Conservation (phyloP, 2,797 vertebrate species). For the Anas georgica region DNA sequence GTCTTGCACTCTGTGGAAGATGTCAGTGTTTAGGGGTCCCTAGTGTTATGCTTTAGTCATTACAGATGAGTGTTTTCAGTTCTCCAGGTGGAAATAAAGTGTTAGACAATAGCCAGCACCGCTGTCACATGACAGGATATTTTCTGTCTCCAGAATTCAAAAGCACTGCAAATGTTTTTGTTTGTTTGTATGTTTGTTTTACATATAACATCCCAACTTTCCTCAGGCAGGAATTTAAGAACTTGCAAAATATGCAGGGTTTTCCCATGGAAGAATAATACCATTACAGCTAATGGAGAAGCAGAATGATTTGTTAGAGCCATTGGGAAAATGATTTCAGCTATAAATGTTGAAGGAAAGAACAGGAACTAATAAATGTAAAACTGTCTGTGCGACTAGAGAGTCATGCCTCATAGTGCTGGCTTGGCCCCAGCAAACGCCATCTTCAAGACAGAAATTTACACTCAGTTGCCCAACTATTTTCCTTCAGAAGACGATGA, state of each 20-base stretch:
- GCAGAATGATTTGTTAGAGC: constrained; percentile 22
- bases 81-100: neutral
- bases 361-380: constrained; percentile 20
- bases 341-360: constrained; percentile 7
- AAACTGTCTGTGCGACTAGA: neutral
- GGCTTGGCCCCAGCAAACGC: neutral
- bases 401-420: neutral
- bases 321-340: constrained; percentile 15
- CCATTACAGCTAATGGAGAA: constrained; percentile 2
- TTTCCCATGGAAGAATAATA: constrained; percentile 14
- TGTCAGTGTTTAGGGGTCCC: neutral
- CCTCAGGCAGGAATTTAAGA: constrained; percentile 1
- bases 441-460: neutral
- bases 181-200: too few species aligned
- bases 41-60: neutral
- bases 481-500: neutral
- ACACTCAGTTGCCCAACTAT: neutral
- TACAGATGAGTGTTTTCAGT: neutral
- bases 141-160: neutral
- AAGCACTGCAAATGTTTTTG: neutral
- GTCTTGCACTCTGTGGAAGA: neutral
- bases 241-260: constrained; percentile 3
- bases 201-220: neutral
- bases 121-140: neutral
- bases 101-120: neutral